Base-by-base conservation (phyloP, 2,888 invertebrate genomes). In the Temnothorax unifasciatus region DNA sequence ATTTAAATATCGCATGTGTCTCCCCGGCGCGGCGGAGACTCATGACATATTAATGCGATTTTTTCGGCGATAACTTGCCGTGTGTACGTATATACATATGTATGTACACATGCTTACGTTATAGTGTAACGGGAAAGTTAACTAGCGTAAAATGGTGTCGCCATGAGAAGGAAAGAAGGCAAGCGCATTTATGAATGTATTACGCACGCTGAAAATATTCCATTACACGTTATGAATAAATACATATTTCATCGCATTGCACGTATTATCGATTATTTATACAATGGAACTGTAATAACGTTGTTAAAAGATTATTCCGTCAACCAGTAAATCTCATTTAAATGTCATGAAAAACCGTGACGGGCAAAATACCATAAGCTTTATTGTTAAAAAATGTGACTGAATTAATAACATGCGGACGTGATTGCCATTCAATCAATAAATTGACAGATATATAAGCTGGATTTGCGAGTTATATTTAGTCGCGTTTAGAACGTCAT, bases 1-100 rank as follows among this genome's bases (percentile, higher is more conserved):
- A 79, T 68, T 79, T 69, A 79, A 79, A 79, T 79, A 68, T 69
- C 47, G 69, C 54, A n/a, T 38, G 41, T 66, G 34, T 66, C 52
- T 38, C n/a, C 15, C 15, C 15, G 15, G 9, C 13, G 1, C 15
- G 15, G 9, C 13, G 1, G 13, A 59, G 13, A 59, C 38, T 76
- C 38, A 66, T 68, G 54, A 68, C 69, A 47, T 69, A 79, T 69
- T 69, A 59, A 79, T 79, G 79, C 18, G 21, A 47, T 29, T 68
- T 57, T 76, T 73, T 15, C 5, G 47, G 18, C 13, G 44, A 66
- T 57, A 64, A 47, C 44, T 50, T 44, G 21, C 11, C 18, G 11
- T 44, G 44, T 47, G 41, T 69, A 4, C 11, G 44, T 57, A 29
- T 44, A n/a, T n/a, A 34, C 34, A 29, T 69, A 6, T 15, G 44